Conservation (phyloP, 2,113 vertebrate species). For the Setophaga petechia region DNA sequence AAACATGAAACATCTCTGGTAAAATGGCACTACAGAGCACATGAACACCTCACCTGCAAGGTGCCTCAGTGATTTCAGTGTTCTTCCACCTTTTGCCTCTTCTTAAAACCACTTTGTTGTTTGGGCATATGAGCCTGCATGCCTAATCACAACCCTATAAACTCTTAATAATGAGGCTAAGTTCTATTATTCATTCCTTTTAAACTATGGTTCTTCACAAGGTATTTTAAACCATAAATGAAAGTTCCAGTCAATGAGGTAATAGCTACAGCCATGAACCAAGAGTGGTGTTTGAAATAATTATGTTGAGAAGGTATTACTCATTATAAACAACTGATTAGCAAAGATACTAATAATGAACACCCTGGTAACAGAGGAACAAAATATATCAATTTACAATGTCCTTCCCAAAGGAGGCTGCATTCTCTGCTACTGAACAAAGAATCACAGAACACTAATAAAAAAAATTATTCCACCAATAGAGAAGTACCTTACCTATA, state of each 20-base stretch:
- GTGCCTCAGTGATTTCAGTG: background rate
- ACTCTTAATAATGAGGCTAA: background rate
- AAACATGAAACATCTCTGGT: background rate
- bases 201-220: background rate
- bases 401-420: background rate
- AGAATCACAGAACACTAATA: background rate
- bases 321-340: background rate
- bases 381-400: background rate
- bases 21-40: background rate
- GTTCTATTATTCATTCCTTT: background rate
- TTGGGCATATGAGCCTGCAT: background rate
- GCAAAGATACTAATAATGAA: background rate
- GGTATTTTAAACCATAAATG: background rate
- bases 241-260: background rate
- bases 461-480: background rate
- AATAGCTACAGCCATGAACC: background rate
- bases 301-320: background rate
- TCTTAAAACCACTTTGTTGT: background rate
- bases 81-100: background rate
- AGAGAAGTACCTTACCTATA: constrained; percentile 82
- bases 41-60: background rate
- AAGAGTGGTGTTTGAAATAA: background rate
- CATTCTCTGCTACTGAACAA: background rate
- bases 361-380: background rate
- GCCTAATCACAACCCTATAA: background rate